Evolutionary conservation across 2,888 invertebrate species (phyloP).

Genomic region (Dicyrtoma fusca): DNA sequence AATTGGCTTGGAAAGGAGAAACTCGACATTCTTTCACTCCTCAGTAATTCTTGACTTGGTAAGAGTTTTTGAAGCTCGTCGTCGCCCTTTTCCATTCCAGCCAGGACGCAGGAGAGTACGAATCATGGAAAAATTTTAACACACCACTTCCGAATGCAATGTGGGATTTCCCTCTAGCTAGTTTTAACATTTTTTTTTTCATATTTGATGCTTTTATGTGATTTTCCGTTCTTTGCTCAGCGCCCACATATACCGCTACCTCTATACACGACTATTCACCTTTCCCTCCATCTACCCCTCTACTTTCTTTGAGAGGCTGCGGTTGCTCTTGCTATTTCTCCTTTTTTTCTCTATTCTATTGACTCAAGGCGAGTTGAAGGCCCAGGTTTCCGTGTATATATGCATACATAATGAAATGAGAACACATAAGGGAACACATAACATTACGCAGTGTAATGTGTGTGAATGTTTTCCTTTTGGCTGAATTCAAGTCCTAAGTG

Average conservation of each 20-base stretch:
- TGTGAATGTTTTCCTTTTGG: too few species aligned
- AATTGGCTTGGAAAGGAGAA: slow-evolving; percentile 21
- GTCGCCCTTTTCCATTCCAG: neutral
- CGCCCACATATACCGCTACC: too few species aligned
- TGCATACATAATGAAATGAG: slow-evolving; percentile 1
- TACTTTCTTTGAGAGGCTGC: slow-evolving; percentile 18
- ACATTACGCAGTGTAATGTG: too few species aligned
- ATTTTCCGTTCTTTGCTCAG: slow-evolving; percentile 28
- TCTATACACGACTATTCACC: too few species aligned
- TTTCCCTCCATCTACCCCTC: neutral
- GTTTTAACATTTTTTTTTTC: slow-evolving; percentile 46
- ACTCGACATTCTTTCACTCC: slow-evolving; percentile 21
- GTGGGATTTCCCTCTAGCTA: slow-evolving; percentile 42
- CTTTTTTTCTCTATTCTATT: neutral
- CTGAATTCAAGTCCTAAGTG: too few species aligned
- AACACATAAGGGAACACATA: too few species aligned
- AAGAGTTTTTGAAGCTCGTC: neutral
- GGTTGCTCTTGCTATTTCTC: neutral
- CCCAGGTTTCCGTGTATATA: neutral
- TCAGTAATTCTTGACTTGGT: slow-evolving; percentile 20
- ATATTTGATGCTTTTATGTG: slow-evolving; percentile 40
- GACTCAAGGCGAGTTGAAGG: too few species aligned
- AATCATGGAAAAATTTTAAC: slow-evolving; percentile 29
- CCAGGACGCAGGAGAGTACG: neutral
- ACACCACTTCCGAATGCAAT: slow-evolving; percentile 36